phyloP scores from a whole-genome alignment of 2,113 vertebrate genomes.

The Anarrhichthys ocellatus region DNA sequence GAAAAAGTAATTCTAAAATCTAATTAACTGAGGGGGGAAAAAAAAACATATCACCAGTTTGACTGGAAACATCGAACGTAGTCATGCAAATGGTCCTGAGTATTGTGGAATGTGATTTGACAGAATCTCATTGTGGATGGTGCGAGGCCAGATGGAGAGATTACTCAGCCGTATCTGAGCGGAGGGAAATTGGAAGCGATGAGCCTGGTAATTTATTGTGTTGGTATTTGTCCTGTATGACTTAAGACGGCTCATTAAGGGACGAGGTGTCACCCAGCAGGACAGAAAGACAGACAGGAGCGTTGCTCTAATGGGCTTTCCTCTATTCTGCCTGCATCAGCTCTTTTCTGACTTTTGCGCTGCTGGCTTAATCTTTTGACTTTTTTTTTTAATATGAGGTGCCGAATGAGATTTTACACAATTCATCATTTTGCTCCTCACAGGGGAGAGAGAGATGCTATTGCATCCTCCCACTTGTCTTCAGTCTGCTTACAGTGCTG shows the following conservation, averaged over 20 bases:
- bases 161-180: conserved; percentile 66
- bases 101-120: conserved; percentile 66
- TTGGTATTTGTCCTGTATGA: conserved; percentile 73
- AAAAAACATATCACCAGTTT: conserved; percentile 68
- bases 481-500: conserved; percentile 71
- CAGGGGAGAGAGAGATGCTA: conserved; percentile 50
- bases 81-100: conserved; percentile 69
- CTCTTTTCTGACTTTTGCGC: conserved; percentile 63
- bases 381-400: conserved; percentile 71
- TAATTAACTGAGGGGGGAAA: conserved; percentile 74
- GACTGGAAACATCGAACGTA: conserved; percentile 64
- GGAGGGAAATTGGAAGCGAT: conserved; percentile 66
- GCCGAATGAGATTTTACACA: conserved; percentile 76
- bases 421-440: conserved; percentile 77
- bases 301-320: conserved; percentile 58
- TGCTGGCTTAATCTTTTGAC: conserved; percentile 61
- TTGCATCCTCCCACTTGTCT: conserved; percentile 75
- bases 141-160: conserved; percentile 66
- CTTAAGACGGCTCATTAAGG: conserved; percentile 78
- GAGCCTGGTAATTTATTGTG: conserved; percentile 74
- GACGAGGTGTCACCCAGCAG: conserved; percentile 55
- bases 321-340: conserved; percentile 66
- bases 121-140: conserved; percentile 72
- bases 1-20: conserved; percentile 71
- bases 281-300: conserved; percentile 65